Evolutionary conservation across 1,140 invertebrate species (phyloP), one percentile per base, ranked within the genome.

Genomic region (Protaetia brevitarsis): DNA sequence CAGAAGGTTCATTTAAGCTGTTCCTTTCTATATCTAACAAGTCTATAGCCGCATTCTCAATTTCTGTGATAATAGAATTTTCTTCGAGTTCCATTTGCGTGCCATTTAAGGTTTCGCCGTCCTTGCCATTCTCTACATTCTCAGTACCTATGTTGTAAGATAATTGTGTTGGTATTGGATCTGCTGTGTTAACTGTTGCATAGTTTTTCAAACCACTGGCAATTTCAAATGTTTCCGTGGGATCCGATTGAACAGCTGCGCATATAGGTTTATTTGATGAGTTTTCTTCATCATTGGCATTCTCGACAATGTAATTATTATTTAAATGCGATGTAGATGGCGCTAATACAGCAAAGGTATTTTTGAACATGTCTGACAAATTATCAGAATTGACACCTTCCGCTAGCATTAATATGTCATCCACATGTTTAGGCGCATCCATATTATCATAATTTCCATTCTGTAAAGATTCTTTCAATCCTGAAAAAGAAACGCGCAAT

Each of bases 131-230:
- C 51, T 75, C 76, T 7, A 77, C 60, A 66, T 74, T 76, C 66
- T 78, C 75, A 3, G 70, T 76, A 3, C 77, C 77, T 19, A 78
- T 73, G 59, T 78, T 78, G 62, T 72, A 78, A 0, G 76, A 71
- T 28, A 77, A 66, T 61, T 78, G 76, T 1, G 73, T 72, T 0
- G 71, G 68, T 30, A 77, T 69, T 27, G 76, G 74, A 68, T 77
- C 76, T 2, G 72, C 67, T 6, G 76, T 78, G 65, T 74, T 76
- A 13, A 78, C 73, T 8, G 77, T 78, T 1, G 77, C 77, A 61
- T 78, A 78, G 66, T 76, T 74, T 63, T 78, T 78, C n/a, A 76
- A 58, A n/a, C 69, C 67, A 60, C 74, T 76, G 0, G 73, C 75
- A 60, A 73, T 75, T 67, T 76, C 75, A 57, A 72, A 76, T 51